These are phyloP conservation scores for Lagopus leucura DNA, from an alignment of 2,113 vertebrate species.

Conservation along the genomic window DNA sequence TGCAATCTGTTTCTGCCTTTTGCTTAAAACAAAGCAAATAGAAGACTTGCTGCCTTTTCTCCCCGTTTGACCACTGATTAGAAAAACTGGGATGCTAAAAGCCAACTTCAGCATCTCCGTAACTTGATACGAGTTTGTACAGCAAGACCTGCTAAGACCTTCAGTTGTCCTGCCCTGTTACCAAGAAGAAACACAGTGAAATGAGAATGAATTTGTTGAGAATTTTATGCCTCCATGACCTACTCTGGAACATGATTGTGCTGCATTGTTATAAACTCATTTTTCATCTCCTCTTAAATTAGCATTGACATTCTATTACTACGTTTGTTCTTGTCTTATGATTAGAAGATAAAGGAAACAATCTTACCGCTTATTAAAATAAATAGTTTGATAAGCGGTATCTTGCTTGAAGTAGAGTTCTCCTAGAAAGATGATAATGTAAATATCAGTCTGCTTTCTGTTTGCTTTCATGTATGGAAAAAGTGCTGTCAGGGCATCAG, in stretches of 20 bases:
- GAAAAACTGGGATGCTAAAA: neutral
- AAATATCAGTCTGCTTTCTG: slow-evolving; percentile 56
- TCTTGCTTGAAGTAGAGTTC: slow-evolving; percentile 60
- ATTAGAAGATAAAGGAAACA: slow-evolving; percentile 71
- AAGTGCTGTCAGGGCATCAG: neutral
- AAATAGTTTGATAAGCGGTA: slow-evolving; percentile 72
- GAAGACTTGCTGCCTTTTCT: slow-evolving; percentile 2
- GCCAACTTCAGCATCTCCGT: neutral
- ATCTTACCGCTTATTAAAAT: slow-evolving; percentile 69
- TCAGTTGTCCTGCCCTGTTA: slow-evolving; percentile 65
- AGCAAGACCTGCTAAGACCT: slow-evolving; percentile 41
- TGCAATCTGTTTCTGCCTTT: slow-evolving; percentile 61
- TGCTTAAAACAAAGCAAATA: slow-evolving; percentile 9
- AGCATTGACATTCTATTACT: slow-evolving; percentile 73
- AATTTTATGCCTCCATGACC: slow-evolving; percentile 72
- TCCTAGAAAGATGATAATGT: slow-evolving; percentile 33
- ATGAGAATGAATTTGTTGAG: slow-evolving; percentile 76
- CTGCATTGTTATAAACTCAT: slow-evolving; percentile 75
- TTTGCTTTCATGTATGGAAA: slow-evolving; percentile 4
- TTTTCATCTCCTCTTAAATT: slow-evolving; percentile 79
- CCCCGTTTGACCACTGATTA: neutral
- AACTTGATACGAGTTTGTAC: slow-evolving; percentile 35
- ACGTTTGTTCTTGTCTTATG: slow-evolving; percentile 74
- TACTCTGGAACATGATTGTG: slow-evolving; percentile 67
- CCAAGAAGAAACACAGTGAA: slow-evolving; percentile 62